Percentiles rank a stretch among this genome's conserved stretches.
Evolutionary conservation across 2,797 vertebrate genomes (phyloP).

Genomic region (Pelodytes ibericus): DNA sequence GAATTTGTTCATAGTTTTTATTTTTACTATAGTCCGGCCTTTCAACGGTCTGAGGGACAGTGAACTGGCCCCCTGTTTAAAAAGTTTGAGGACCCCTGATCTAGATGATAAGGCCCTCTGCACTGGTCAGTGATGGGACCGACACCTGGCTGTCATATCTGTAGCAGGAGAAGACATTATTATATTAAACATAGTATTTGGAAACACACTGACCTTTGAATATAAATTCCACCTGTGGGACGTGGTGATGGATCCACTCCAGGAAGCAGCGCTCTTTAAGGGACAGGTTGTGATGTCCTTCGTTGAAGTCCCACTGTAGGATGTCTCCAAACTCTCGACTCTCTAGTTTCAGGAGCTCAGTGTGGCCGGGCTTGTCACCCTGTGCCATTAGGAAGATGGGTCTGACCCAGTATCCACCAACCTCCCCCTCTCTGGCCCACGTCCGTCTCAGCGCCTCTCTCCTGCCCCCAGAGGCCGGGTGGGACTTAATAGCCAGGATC

Average conservation of each 20-base stretch:
- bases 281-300: conserved; percentile 17
- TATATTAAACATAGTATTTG: too few species aligned
- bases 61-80: too few species aligned
- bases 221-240: neutral
- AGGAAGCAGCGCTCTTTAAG: conserved; percentile 10
- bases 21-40: too few species aligned
- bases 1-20: too few species aligned
- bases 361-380: too few species aligned
- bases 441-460: neutral
- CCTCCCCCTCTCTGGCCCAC: neutral
- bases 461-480: neutral
- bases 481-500: conserved; percentile 12
- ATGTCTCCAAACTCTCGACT: conserved; percentile 4
- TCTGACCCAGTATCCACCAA: neutral
- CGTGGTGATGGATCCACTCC: neutral
- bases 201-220: conserved; percentile 27
- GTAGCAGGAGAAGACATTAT: too few species aligned
- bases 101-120: too few species aligned
- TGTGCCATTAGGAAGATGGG: conserved; percentile 1
- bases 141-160: too few species aligned
- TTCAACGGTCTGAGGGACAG: too few species aligned
- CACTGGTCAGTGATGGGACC: too few species aligned
- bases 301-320: conserved; percentile 21
- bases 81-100: too few species aligned
- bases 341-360: neutral